phyloP scores from a whole-genome alignment of 2,888 invertebrate genomes.

The Drosophila formosana region DNA sequence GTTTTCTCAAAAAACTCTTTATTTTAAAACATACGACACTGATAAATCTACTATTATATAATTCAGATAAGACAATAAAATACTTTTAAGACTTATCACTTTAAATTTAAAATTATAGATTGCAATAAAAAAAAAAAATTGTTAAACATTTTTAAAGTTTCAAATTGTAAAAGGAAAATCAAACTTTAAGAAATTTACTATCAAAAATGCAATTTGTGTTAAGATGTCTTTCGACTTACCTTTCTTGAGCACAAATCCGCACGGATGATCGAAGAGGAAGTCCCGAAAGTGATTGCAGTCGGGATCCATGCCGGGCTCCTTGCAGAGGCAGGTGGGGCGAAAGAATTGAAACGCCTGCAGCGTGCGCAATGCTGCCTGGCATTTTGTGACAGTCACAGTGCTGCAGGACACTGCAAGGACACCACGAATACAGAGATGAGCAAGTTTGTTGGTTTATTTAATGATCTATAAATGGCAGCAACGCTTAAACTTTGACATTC shows the following conservation, averaged over 20 bases:
- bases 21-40: too few relatives aligned
- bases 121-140: too few relatives aligned
- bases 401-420: constrained; percentile 93
- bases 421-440: constrained; percentile 8
- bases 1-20: too few relatives aligned
- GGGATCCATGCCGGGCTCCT: constrained; percentile 95
- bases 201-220: too few relatives aligned
- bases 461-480: constrained; percentile 78
- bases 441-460: constrained; percentile 47
- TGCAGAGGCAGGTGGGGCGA: constrained; percentile 96
- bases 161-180: too few relatives aligned
- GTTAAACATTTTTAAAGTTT: too few relatives aligned
- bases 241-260: constrained; percentile 95
- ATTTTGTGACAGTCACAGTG: constrained; percentile 96
- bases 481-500: constrained; percentile 73
- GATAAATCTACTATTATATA: too few relatives aligned
- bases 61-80: too few relatives aligned
- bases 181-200: too few relatives aligned
- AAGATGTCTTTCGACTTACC: constrained; percentile 86
- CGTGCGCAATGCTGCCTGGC: constrained; percentile 95
- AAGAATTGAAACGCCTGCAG: constrained; percentile 97
- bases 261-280: constrained; percentile 97
- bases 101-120: too few relatives aligned
- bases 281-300: constrained; percentile 97
- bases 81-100: too few relatives aligned